These are phyloP conservation scores for Chionomys nivalis DNA, from an alignment of 2,113 vertebrate species.

Conservation along the genomic window DNA sequence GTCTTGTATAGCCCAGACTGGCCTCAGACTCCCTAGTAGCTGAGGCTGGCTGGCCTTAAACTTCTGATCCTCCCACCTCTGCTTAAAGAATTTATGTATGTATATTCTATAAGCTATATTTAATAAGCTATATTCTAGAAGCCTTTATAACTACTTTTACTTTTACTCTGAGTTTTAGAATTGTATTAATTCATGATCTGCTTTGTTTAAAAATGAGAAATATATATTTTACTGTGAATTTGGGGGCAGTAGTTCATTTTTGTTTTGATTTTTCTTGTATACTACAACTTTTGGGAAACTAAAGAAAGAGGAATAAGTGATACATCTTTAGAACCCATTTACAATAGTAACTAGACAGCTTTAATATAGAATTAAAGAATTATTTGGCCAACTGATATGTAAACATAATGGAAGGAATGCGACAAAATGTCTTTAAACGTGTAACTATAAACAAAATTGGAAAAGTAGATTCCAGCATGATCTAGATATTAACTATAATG, in stretches of 20 bases:
- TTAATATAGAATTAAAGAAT: slow-evolving; percentile 10
- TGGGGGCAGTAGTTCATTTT: neutral
- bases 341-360: neutral
- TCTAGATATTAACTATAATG: neutral
- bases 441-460: neutral
- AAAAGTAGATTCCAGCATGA: neutral
- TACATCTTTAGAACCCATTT: neutral
- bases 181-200: neutral
- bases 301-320: neutral
- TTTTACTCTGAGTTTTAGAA: neutral
- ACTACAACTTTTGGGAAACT: slow-evolving; percentile 5
- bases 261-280: neutral
- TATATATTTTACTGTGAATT: neutral
- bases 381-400: neutral
- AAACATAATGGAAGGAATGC: neutral
- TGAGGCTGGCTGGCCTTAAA: neutral
- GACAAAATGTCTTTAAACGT: neutral
- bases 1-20: neutral
- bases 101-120: neutral
- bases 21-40: neutral
- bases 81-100: neutral
- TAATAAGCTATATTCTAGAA: neutral
- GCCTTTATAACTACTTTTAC: neutral
- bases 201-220: slow-evolving; percentile 50
- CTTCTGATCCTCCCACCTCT: neutral